Percentiles rank a stretch among this genome's conserved stretches.
These are phyloP conservation scores for Trinorchestia longiramus DNA, from an alignment of 1,140 invertebrate genomes.

Conservation along the genomic window DNA sequence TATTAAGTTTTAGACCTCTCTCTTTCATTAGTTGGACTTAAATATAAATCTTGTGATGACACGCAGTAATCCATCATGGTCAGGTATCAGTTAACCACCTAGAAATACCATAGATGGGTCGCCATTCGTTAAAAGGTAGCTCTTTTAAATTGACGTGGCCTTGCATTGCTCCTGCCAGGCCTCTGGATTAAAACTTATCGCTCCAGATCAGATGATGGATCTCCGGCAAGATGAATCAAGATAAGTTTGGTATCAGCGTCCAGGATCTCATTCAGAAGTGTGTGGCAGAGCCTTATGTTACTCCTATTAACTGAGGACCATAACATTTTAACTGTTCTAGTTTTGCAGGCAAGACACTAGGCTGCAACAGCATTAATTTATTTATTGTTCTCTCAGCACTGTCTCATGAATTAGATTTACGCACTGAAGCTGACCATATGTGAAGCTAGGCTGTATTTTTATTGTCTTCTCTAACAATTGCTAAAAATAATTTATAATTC, in stretches of 20 bases:
- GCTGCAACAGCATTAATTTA: not conserved
- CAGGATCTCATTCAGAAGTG: not conserved
- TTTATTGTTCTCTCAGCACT: not conserved
- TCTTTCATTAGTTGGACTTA: not conserved
- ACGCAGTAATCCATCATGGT: not conserved
- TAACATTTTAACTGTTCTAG: not conserved
- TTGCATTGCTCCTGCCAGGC: not conserved
- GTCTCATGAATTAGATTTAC: not conserved
- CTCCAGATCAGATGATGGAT: constrained; percentile 34
- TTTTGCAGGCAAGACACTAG: not conserved
- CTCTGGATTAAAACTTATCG: constrained; percentile 31
- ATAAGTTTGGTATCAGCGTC: not conserved
- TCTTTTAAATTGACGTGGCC: not conserved
- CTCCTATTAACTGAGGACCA: not conserved
- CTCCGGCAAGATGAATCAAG: not conserved
- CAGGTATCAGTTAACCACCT: not conserved
- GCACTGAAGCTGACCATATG: not conserved
- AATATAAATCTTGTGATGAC: not conserved
- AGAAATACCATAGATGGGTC: not conserved
- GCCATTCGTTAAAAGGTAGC: not conserved
- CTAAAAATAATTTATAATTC: not conserved
- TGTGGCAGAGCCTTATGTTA: not conserved
- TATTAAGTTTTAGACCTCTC: not conserved
- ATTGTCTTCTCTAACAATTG: not conserved
- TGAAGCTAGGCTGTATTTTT: not conserved